Percentiles rank a stretch among this genome's conserved stretches.
phyloP scores from a whole-genome alignment of 2,113 vertebrate species.

The Nerophis ophidion region DNA sequence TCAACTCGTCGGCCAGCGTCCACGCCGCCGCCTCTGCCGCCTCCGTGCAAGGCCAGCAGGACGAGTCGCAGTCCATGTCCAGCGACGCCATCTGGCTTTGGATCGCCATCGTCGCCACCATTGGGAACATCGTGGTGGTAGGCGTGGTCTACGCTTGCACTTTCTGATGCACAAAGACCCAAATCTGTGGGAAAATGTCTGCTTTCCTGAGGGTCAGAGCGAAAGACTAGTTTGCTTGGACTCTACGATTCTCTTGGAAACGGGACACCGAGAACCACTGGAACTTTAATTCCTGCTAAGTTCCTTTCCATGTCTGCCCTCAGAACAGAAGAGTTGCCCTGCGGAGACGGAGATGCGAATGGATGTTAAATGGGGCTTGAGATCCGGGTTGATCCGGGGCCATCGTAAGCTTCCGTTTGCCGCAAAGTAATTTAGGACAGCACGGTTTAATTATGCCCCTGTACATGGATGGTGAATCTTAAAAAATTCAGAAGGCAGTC shows the following conservation, averaged over 20 bases:
- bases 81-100: constrained; percentile 93
- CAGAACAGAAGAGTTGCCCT: constrained; percentile 27
- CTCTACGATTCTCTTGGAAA: constrained; percentile 27
- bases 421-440: constrained; percentile 49
- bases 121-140: constrained; percentile 97
- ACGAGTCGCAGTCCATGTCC: constrained; percentile 84
- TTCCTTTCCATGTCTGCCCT: constrained; percentile 45
- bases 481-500: constrained; percentile 48
- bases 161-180: constrained; percentile 74
- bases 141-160: constrained; percentile 96
- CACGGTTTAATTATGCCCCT: constrained; percentile 56
- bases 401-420: constrained; percentile 40
- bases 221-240: constrained; percentile 21
- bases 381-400: constrained; percentile 36
- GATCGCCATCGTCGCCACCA: constrained; percentile 95
- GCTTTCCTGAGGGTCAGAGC: constrained; percentile 2
- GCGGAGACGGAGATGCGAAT: constrained; percentile 26
- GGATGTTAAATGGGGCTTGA: constrained; percentile 48
- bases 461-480: constrained; percentile 43
- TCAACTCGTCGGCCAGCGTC: constrained; percentile 91
- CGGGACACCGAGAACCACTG: constrained; percentile 27
- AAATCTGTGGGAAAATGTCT: neutral
- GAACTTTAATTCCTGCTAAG: constrained; percentile 22
- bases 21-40: constrained; percentile 73
- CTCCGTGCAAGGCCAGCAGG: constrained; percentile 74